Evolutionary conservation across 1,140 invertebrate species (phyloP).

Genomic region (Theocolax elegans): DNA sequence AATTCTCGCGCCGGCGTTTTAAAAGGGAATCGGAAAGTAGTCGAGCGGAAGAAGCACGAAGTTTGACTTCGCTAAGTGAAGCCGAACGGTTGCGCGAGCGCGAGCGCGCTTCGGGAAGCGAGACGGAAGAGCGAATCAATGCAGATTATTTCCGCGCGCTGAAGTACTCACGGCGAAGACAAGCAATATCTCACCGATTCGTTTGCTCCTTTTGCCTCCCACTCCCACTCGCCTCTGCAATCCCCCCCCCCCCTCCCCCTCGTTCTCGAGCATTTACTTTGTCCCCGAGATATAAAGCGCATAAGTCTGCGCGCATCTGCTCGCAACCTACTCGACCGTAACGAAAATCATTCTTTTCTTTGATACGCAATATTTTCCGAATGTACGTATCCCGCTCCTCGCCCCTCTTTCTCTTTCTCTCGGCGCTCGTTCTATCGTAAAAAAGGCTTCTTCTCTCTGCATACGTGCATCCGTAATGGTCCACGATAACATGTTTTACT

Average conservation of each 20-base stretch:
- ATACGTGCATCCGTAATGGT: too few species aligned
- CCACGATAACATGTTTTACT: too few species aligned
- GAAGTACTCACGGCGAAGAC: not conserved
- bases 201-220: not conserved
- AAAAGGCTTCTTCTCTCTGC: too few species aligned
- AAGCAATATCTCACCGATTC: conserved; percentile 1
- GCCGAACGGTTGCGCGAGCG: not conserved
- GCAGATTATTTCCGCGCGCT: not conserved
- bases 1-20: not conserved
- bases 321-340: not conserved
- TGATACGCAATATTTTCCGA: too few species aligned
- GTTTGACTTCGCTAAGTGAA: not conserved
- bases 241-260: too few species aligned
- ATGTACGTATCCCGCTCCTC: too few species aligned
- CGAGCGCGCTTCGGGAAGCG: not conserved
- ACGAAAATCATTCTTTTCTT: not conserved
- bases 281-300: too few species aligned
- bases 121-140: conserved; percentile 18
- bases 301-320: not conserved
- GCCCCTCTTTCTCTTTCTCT: too few species aligned
- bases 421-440: too few species aligned
- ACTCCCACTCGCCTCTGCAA: too few species aligned
- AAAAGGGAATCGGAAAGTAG: conserved; percentile 14
- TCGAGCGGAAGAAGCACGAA: conserved; percentile 11
- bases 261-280: too few species aligned